These are phyloP conservation scores for Clitarchus hookeri DNA, from an alignment of 2,888 invertebrate genomes.

Conservation along the genomic window DNA sequence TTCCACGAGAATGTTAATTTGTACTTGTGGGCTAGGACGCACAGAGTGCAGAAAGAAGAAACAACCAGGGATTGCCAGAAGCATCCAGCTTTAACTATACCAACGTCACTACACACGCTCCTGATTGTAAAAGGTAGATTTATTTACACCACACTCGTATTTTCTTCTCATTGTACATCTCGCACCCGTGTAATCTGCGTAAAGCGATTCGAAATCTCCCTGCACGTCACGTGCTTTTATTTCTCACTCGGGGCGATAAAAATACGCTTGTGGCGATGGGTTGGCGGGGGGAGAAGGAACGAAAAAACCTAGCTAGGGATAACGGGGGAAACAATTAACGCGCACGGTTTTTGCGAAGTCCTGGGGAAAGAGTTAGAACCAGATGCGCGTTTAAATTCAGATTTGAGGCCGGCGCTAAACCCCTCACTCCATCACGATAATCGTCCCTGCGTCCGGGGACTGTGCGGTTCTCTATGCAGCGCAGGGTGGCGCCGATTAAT, in stretches of 20 bases:
- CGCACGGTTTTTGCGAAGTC: not conserved
- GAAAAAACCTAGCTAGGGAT: not conserved
- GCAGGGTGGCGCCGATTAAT: not conserved
- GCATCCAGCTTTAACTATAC: too few species aligned
- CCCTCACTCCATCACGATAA: not conserved
- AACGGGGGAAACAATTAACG: not conserved
- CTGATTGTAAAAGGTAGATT: too few species aligned
- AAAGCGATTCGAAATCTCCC: not conserved
- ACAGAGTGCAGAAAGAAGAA: too few species aligned
- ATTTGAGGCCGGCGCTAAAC: not conserved
- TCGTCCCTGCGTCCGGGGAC: not conserved
- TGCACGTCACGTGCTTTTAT: not conserved
- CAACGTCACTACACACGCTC: too few species aligned
- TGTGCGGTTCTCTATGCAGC: not conserved
- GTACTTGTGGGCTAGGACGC: too few species aligned
- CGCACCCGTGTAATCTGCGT: not conserved
- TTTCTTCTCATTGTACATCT: not conserved
- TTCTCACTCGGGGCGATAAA: conserved; percentile 7
- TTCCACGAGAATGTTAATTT: too few species aligned
- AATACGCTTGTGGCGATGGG: not conserved
- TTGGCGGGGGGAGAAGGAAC: not conserved
- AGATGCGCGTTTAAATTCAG: not conserved
- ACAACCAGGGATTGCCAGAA: too few species aligned
- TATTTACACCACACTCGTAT: too few species aligned
- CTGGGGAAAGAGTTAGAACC: not conserved